Evolutionary conservation across 2,797 vertebrate species (phyloP), one percentile per base, ranked within the genome.

Genomic region (Rousettus madagascariensis): DNA sequence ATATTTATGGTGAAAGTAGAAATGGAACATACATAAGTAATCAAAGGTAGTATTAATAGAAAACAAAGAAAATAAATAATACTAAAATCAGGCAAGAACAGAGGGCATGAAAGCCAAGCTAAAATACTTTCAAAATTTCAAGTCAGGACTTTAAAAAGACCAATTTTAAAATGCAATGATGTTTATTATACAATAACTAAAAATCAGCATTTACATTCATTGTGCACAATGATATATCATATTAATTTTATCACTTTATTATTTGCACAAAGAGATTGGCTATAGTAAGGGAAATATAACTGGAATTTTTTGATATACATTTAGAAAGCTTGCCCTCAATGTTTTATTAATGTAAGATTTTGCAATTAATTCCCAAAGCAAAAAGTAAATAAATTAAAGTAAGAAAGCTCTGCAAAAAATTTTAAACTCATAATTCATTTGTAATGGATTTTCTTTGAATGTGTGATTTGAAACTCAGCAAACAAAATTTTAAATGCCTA

Each of bases 361-460:
- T 88, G n/a, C 46, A 93, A 97, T 96, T 94, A 94, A 94, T 92
- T 96, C 19, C 53, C 68, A 94, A 59, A 75, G 77, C 66, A 94
- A 86, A 96, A 87, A 93, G 53, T 78, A 97, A 96, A 88, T 66
- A 92, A 86, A 68, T 12, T 59, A 92, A 91, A 90, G 30, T 77
- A 59, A 86, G 90, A 94, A 65, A 66, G 8, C 55, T 53, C 61
- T 90, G 36, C 10, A 85, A 93, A 96, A 84, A 55, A 26, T n/a
- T 96, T 93, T 53, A 88, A 92, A 79, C 33, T 94, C 77, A 57
- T 84, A 91, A 90, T 84, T 97, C 59, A 92, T 33, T 83, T 46
- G 24, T 89, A 97, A 96, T 80, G 65, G 36, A 5, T 92, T 96
- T 94, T 83, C 75, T 95, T 61, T 90, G 94, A 93, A 95, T 96